phyloP scores from a whole-genome alignment of 2,888 invertebrate species.

The Pammene fasciana region DNA sequence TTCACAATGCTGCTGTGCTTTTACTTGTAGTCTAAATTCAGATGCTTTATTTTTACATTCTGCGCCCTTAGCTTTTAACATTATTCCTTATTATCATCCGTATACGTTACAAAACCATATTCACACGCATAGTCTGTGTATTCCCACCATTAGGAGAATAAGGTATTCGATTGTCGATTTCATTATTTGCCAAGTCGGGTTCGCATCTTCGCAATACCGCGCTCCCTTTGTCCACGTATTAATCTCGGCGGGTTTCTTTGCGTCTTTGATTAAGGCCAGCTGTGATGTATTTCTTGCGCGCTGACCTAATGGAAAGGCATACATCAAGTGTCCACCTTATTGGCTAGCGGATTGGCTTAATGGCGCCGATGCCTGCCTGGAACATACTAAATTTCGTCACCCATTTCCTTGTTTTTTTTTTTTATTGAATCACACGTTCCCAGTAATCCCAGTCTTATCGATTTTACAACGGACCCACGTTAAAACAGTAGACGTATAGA shows the following conservation, averaged over 20 bases:
- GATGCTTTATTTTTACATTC: too few relatives aligned
- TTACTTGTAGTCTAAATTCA: slow-evolving; percentile 6
- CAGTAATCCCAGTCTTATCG: neutral
- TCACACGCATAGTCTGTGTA: neutral
- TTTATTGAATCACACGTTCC: slow-evolving; percentile 47
- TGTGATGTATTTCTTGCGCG: slow-evolving; percentile 81
- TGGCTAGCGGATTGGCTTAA: slow-evolving; percentile 77
- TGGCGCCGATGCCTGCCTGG: slow-evolving; percentile 66
- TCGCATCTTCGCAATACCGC: slow-evolving; percentile 62
- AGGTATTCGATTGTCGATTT: slow-evolving; percentile 50
- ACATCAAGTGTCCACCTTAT: slow-evolving; percentile 82
- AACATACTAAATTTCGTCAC: slow-evolving; percentile 67
- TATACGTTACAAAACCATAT: neutral
- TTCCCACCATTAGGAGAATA: slow-evolving; percentile 4
- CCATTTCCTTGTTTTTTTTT: slow-evolving; percentile 49
- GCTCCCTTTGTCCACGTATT: slow-evolving; percentile 72
- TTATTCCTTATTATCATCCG: neutral
- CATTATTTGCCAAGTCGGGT: slow-evolving; percentile 57
- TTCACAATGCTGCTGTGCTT: slow-evolving; percentile 15
- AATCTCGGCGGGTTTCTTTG: slow-evolving; percentile 74
- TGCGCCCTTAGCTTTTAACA: neutral
- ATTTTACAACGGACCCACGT: slow-evolving; percentile 13
- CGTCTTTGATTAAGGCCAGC: slow-evolving; percentile 78
- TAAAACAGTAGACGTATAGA: slow-evolving; percentile 16
- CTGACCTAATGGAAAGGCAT: slow-evolving; percentile 81